Base-by-base conservation (phyloP, 1,140 invertebrate genomes). In the Aphelinus certus region DNA sequence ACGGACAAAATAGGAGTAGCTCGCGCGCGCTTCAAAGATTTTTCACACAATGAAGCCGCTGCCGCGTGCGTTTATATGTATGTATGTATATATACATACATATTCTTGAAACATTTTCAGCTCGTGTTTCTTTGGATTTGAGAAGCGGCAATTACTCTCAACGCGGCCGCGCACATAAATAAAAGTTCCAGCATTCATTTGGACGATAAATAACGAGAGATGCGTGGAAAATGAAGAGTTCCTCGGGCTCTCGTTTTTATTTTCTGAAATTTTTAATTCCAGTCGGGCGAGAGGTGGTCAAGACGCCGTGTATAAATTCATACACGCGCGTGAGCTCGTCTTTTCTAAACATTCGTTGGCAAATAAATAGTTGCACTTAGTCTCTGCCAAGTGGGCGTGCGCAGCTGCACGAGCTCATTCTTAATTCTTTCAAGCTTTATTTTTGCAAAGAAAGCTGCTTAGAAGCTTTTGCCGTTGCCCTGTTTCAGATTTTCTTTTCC, bases 391-490 rank as follows among this genome's bases (percentile, higher is more conserved):
- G 43, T 55, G 10, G 10, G 2, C 60, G 47, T 60, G 49, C 49
- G 57, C 2, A n/a, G 47, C 58, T 63, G 42, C 47, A 53, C 58
- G 26, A 43, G 5, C 9, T 61, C 45, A 43, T 61, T 61, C 9
- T 61, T 61, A 3, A 61, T 65, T 58, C 47, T 60, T 43, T 51
- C 53, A 4, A 42, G 56, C 49, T 49, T 65, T 56, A 65, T 73
- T 73, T 58, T 7, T 3, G 42, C 71, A 49, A 66, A 66, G 46
- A 73, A 73, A 73, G 62, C 71, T 51, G 71, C 63, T 58, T 58
- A 60, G 63, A 60, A 73, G 71, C 63, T 73, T 65, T 73, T 56
- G 26, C 53, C 60, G 55, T n/a, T 61, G 47, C 2, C 26, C n/a
- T 47, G 60, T 60, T 61, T 71, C 58, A 62, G 48, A 43, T 63